Evolutionary conservation across 1,140 invertebrate species (phyloP).

Genomic region (Zaprionus ornatus): DNA sequence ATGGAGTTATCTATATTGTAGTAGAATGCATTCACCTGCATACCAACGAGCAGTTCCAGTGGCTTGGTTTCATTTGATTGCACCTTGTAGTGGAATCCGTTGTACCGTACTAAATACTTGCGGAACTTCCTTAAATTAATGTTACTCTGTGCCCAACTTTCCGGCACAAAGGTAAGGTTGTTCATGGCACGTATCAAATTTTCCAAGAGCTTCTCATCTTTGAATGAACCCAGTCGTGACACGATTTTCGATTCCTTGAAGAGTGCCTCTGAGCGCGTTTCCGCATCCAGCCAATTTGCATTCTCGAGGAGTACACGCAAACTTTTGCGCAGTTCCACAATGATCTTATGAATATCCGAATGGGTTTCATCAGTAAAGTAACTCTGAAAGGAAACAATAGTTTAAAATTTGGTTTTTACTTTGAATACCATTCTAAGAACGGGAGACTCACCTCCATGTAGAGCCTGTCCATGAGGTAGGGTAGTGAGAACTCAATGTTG

Average conservation of each 20-base stretch:
- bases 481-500: slow-evolving; percentile 33
- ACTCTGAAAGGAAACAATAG: slow-evolving; percentile 23
- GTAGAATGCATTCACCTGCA: slow-evolving; percentile 80
- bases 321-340: slow-evolving; percentile 85
- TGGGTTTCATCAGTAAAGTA: slow-evolving; percentile 56
- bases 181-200: slow-evolving; percentile 50
- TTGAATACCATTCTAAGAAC: slow-evolving; percentile 85
- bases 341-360: slow-evolving; percentile 49
- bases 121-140: slow-evolving; percentile 53
- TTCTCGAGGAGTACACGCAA: slow-evolving; percentile 86
- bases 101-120: slow-evolving; percentile 44
- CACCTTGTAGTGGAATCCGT: slow-evolving; percentile 47
- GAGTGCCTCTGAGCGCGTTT: slow-evolving; percentile 86
- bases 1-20: slow-evolving; percentile 76
- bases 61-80: slow-evolving; percentile 59
- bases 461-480: slow-evolving; percentile 53
- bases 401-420: not conserved
- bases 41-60: slow-evolving; percentile 56
- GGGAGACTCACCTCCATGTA: slow-evolving; percentile 84
- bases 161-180: slow-evolving; percentile 38
- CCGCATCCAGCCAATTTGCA: slow-evolving; percentile 89
- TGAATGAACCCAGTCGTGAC: slow-evolving; percentile 86
- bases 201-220: slow-evolving; percentile 81
- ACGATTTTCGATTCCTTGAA: slow-evolving; percentile 86
- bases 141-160: slow-evolving; percentile 46